phyloP scores from a whole-genome alignment of 2,888 invertebrate species.

The Tenthredo livida region DNA sequence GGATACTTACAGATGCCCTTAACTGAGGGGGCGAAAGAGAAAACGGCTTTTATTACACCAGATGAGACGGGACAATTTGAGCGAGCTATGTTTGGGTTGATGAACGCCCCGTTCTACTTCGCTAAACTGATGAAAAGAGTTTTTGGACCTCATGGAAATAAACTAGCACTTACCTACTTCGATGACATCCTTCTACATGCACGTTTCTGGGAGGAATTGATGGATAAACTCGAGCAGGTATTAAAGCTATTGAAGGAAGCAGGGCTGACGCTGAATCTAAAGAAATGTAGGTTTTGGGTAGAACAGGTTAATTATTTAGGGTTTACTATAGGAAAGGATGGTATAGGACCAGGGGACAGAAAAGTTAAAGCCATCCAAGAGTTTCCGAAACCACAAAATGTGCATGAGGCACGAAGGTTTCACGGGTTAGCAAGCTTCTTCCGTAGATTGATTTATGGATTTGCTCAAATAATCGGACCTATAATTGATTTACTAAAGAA shows the following conservation, averaged over 20 bases:
- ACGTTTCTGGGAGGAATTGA: slow-evolving; percentile 61
- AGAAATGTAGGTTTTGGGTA: no score
- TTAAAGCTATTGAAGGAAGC: slow-evolving; percentile 60
- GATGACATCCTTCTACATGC: slow-evolving; percentile 68
- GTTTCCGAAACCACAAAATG: slow-evolving; percentile 1
- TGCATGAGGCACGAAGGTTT: slow-evolving; percentile 50
- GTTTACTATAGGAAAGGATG: slow-evolving; percentile 61
- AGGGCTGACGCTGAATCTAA: slow-evolving; percentile 62
- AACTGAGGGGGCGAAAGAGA: no score
- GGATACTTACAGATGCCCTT: no score
- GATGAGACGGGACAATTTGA: slow-evolving; percentile 68
- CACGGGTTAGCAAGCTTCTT: slow-evolving; percentile 52
- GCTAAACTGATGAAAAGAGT: slow-evolving; percentile 64
- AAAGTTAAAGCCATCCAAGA: neutral
- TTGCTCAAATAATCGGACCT: slow-evolving; percentile 34
- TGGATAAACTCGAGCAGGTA: slow-evolving; percentile 60
- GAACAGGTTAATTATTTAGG: slow-evolving; percentile 64
- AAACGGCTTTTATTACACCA: no score
- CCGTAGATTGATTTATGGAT: slow-evolving; percentile 45
- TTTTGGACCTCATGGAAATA: slow-evolving; percentile 59
- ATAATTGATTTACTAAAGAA: neutral
- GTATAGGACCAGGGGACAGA: slow-evolving; percentile 56
- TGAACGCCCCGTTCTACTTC: slow-evolving; percentile 67
- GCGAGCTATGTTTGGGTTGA: slow-evolving; percentile 67
- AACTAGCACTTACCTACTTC: slow-evolving; percentile 64